Conservation (phyloP, 2,797 vertebrate genomes). For the Cynodonichthys magdalenae region DNA sequence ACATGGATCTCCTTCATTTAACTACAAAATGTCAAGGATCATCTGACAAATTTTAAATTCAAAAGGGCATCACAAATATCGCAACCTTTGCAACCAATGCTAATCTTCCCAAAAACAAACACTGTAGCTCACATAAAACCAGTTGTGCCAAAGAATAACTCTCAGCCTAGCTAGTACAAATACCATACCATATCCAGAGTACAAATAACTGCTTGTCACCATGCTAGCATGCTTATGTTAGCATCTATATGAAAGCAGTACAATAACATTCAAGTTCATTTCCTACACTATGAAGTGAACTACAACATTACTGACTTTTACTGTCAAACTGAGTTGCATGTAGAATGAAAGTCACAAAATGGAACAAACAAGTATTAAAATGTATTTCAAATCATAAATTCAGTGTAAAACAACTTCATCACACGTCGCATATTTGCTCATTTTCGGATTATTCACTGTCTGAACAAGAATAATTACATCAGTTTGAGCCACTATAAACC, state of each 20-base stretch:
- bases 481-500: conserved; percentile 55
- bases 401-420: conserved; percentile 6
- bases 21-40: neutral
- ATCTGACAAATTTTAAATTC: neutral
- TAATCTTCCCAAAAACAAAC: neutral
- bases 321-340: neutral
- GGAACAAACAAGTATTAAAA: conserved; percentile 6
- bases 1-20: neutral
- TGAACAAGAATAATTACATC: conserved; percentile 26
- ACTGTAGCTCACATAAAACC: neutral
- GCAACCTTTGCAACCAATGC: neutral
- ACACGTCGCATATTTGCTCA: conserved; percentile 15
- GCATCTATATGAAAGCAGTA: neutral
- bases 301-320: neutral
- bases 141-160: neutral
- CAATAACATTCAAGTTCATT: neutral
- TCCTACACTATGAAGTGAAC: no score
- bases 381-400: conserved; percentile 6
- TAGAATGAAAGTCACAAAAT: conserved; percentile 17
- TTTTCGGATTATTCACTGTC: conserved; percentile 22
- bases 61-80: neutral
- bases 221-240: neutral
- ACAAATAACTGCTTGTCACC: no score
- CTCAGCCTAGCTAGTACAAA: no score
- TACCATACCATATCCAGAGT: no score